Conservation (phyloP, 2,888 invertebrate genomes). For the Megastigmus dorsalis region DNA sequence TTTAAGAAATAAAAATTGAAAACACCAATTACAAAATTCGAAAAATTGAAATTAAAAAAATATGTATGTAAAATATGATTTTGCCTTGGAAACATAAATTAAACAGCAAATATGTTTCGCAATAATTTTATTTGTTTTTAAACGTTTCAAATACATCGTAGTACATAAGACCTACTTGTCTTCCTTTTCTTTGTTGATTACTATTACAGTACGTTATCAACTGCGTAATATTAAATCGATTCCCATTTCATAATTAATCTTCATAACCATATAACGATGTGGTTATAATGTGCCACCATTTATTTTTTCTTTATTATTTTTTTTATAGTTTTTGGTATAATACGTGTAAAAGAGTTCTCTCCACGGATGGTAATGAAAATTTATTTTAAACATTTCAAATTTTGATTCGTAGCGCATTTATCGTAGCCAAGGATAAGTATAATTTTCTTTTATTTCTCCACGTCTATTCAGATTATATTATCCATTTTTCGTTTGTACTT, state of each 20-base stretch:
- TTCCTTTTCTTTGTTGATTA: constrained; percentile 46
- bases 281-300: constrained; percentile 32
- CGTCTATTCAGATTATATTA: not conserved
- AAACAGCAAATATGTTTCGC: constrained; percentile 56
- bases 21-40: too few relatives aligned
- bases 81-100: not conserved
- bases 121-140: constrained; percentile 69
- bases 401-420: not conserved
- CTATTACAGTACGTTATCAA: constrained; percentile 58
- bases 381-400: constrained; percentile 37
- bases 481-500: not conserved
- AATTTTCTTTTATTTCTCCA: not conserved
- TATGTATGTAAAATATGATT: not conserved
- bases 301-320: constrained; percentile 13
- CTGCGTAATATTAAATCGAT: constrained; percentile 67
- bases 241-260: constrained; percentile 54
- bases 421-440: not conserved
- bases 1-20: too few relatives aligned
- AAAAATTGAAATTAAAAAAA: too few relatives aligned
- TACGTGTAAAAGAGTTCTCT: constrained; percentile 42
- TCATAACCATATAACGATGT: constrained; percentile 32
- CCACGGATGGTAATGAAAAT: constrained; percentile 40
- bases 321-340: constrained; percentile 29
- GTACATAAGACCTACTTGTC: constrained; percentile 68
- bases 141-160: constrained; percentile 70